phyloP scores from a whole-genome alignment of 2,113 vertebrate species.

The Mixornis gularis region DNA sequence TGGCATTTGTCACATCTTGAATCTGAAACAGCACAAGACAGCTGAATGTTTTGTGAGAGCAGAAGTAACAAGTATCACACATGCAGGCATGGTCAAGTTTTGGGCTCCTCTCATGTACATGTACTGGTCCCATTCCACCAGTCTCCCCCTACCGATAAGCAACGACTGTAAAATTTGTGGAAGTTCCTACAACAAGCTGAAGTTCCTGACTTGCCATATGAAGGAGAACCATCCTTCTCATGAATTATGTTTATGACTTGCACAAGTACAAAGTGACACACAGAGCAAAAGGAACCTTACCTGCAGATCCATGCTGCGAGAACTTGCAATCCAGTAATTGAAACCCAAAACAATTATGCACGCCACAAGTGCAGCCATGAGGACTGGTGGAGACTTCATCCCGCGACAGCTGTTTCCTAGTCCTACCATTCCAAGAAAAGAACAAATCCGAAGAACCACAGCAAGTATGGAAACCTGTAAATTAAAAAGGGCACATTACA shows the following conservation, averaged over 20 bases:
- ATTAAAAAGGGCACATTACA: neutral
- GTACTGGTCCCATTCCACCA: too few relatives aligned
- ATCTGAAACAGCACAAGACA: neutral
- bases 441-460: neutral
- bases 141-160: neutral
- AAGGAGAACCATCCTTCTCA: neutral
- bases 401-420: constrained; percentile 84
- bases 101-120: neutral
- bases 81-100: neutral
- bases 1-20: neutral
- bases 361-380: constrained; percentile 82
- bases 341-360: constrained; percentile 88
- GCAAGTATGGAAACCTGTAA: constrained; percentile 27
- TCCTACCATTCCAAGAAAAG: constrained; percentile 75
- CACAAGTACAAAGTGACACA: neutral
- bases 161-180: neutral
- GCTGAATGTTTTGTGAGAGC: neutral
- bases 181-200: neutral
- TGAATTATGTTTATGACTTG: neutral
- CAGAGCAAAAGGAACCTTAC: constrained; percentile 47
- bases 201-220: neutral
- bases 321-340: constrained; percentile 94
- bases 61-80: neutral
- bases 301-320: constrained; percentile 86
- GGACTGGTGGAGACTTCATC: constrained; percentile 85